Conservation (phyloP, 2,113 vertebrate species). For the Brachypodius melanocephalos region DNA sequence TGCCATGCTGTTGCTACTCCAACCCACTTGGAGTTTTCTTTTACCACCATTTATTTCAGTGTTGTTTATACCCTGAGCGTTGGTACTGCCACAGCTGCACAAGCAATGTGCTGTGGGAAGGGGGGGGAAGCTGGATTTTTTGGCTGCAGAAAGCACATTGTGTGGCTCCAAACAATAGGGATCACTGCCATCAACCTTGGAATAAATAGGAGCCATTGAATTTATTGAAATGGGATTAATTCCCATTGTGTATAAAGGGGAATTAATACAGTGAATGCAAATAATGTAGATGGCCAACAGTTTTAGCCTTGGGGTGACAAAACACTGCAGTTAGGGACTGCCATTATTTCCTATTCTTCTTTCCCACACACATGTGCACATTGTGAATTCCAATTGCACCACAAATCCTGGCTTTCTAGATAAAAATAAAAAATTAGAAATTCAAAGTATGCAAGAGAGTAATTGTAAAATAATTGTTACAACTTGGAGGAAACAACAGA, state of each 20-base stretch:
- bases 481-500: slow-evolving; percentile 43
- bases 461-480: slow-evolving; percentile 28
- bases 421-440: not conserved
- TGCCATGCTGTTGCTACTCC: not conserved
- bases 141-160: not conserved
- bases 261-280: not conserved
- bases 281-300: not conserved
- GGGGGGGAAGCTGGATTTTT: not conserved
- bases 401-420: not conserved
- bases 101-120: fast-evolving
- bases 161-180: not conserved
- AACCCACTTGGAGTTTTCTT: not conserved
- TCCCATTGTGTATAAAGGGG: not conserved
- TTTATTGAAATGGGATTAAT: not conserved
- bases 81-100: not conserved
- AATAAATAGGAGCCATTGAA: not conserved
- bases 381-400: not conserved
- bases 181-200: not conserved
- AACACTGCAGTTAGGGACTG: not conserved
- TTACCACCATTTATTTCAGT: not conserved
- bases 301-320: not conserved
- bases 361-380: not conserved
- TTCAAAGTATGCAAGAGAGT: not conserved
- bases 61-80: fast-evolving
- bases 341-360: not conserved